A percentile compares a stretch with the other conserved stretches of the same genome.
Conservation (phyloP, 2,113 vertebrate species). For the Tragelaphus imberbis region DNA sequence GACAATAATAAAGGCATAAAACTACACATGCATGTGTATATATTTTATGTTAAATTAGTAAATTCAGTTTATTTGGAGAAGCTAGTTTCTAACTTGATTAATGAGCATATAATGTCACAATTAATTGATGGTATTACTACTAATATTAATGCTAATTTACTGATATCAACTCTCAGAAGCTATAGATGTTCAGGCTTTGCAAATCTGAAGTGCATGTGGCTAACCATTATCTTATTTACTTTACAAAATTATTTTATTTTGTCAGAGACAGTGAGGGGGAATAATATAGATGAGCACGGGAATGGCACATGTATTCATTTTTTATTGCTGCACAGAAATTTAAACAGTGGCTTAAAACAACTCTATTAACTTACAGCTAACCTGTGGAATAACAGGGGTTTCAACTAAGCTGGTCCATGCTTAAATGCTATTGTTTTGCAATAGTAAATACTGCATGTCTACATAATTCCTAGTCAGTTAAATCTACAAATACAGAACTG, state of each 20-base stretch:
- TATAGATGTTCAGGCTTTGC: background rate
- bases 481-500: background rate
- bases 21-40: background rate
- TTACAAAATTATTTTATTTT: background rate
- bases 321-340: background rate
- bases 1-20: background rate
- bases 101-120: background rate
- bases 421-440: background rate
- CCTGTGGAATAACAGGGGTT: background rate
- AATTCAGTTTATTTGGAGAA: background rate
- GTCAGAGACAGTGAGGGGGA: background rate
- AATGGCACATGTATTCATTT: background rate
- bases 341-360: background rate
- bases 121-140: background rate
- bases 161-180: background rate
- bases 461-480: background rate
- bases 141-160: background rate
- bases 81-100: background rate
- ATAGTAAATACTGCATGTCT: background rate
- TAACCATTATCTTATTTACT: background rate
- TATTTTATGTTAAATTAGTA: background rate
- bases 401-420: background rate
- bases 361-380: background rate
- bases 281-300: background rate
- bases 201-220: background rate